Evolutionary conservation across 2,888 invertebrate species (phyloP).

Genomic region (Lasioglossum malachurum): DNA sequence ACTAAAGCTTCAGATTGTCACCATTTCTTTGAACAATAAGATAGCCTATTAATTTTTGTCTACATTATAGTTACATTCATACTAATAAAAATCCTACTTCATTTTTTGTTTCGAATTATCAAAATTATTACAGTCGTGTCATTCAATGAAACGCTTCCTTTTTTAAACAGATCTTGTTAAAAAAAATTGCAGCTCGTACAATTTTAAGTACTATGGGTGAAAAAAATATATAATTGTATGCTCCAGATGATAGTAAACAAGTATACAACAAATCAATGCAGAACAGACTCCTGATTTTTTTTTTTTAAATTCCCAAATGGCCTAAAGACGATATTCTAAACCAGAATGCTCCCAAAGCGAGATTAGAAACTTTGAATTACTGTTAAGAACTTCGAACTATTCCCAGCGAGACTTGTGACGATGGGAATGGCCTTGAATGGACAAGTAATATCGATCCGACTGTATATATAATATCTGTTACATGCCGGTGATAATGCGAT

Average conservation of each 20-base stretch:
- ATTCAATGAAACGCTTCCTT: not conserved
- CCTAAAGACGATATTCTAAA: not conserved
- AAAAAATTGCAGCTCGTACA: not conserved
- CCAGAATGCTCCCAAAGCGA: not conserved
- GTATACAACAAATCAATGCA: not conserved
- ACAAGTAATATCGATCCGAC: not conserved
- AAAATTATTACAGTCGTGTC: not conserved
- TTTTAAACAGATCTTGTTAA: not conserved
- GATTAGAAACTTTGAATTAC: not conserved
- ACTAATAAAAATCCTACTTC: not conserved
- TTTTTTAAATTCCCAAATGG: not conserved
- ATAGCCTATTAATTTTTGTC: not conserved
- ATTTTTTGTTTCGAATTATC: not conserved
- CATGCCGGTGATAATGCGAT: conserved; percentile 7
- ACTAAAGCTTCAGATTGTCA: not conserved
- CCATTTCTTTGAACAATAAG: not conserved
- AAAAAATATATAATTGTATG: not conserved
- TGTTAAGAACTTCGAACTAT: conserved; percentile 12
- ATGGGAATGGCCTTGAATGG: not conserved
- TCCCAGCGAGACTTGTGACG: not conserved
- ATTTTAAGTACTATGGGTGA: not conserved
- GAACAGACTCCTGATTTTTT: not conserved
- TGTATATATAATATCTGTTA: conserved; percentile 12
- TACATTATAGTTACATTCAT: not conserved
- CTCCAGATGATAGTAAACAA: not conserved